These are phyloP conservation scores for Andricus quercusramuli DNA, from an alignment of 2,888 invertebrate species.

Conservation along the genomic window DNA sequence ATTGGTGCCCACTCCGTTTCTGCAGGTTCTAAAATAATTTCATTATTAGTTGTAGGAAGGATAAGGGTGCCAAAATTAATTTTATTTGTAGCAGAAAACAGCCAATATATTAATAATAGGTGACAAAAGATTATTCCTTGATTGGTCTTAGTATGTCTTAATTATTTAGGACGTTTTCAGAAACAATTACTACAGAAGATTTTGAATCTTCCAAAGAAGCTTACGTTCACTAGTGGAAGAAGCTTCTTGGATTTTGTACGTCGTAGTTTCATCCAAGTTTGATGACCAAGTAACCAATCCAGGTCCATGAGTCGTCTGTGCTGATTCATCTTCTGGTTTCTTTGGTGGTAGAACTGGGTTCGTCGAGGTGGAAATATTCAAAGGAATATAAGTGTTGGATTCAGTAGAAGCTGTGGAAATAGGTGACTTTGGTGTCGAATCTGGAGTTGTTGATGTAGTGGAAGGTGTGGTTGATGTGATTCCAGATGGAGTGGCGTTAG, in stretches of 20 bases:
- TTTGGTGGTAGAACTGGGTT: conserved; percentile 57
- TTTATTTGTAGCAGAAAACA: too few relatives aligned
- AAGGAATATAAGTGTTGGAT: conserved; percentile 38
- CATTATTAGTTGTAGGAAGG: conserved; percentile 47
- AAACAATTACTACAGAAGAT: background rate
- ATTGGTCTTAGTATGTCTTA: too few relatives aligned
- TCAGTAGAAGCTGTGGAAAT: conserved; percentile 1
- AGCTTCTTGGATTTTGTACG: conserved; percentile 66
- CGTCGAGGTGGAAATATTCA: conserved; percentile 56
- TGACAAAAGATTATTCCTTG: too few relatives aligned
- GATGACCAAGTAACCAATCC: conserved; percentile 80
- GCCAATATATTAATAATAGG: too few relatives aligned
- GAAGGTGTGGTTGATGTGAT: conserved; percentile 49
- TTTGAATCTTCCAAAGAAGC: background rate
- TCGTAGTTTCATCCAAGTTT: conserved; percentile 72
- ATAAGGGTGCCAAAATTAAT: conserved; percentile 40
- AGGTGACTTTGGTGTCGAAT: conserved; percentile 14
- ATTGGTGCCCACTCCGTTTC: conserved; percentile 82
- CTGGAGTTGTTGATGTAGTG: conserved; percentile 44
- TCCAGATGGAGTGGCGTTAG: conserved; percentile 45
- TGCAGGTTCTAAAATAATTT: conserved; percentile 75
- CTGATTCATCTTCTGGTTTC: conserved; percentile 53
- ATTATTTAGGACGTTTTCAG: background rate
- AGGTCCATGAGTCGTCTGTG: conserved; percentile 71
- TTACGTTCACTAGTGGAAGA: conserved; percentile 59